phyloP scores from a whole-genome alignment of 2,113 vertebrate species.

The Epinephelus fuscoguttatus region DNA sequence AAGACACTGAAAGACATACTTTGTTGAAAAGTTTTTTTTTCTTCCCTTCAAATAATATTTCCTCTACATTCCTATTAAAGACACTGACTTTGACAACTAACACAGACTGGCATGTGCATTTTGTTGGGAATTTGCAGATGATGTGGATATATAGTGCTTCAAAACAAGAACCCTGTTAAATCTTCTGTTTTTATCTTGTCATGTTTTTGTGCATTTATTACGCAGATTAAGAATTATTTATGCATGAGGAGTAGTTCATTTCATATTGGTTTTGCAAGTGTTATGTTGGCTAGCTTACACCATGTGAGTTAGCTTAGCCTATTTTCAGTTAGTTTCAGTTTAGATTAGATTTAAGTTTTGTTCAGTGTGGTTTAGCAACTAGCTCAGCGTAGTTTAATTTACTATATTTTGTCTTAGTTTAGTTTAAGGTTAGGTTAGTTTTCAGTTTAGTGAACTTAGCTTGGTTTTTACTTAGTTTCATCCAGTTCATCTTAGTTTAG shows the following conservation, averaged over 20 bases:
- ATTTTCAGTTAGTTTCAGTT: neutral
- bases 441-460: too few species aligned
- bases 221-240: neutral
- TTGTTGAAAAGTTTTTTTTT: neutral
- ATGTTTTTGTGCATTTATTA: neutral
- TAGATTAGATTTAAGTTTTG: neutral
- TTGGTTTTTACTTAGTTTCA: too few species aligned
- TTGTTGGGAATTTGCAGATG: neutral
- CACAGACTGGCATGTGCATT: neutral
- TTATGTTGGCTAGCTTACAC: neutral
- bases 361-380: neutral
- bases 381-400: neutral
- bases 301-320: neutral
- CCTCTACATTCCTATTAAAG: neutral
- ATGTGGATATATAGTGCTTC: too few species aligned
- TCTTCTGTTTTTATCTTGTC: neutral
- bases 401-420: neutral
- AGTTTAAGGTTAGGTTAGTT: neutral
- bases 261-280: neutral
- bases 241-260: too few species aligned
- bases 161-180: too few species aligned
- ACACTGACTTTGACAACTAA: neutral
- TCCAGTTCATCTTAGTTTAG: too few species aligned
- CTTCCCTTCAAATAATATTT: neutral
- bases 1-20: neutral